Conservation (phyloP, 2,888 invertebrate species). For the Bellardia bayeri region DNA sequence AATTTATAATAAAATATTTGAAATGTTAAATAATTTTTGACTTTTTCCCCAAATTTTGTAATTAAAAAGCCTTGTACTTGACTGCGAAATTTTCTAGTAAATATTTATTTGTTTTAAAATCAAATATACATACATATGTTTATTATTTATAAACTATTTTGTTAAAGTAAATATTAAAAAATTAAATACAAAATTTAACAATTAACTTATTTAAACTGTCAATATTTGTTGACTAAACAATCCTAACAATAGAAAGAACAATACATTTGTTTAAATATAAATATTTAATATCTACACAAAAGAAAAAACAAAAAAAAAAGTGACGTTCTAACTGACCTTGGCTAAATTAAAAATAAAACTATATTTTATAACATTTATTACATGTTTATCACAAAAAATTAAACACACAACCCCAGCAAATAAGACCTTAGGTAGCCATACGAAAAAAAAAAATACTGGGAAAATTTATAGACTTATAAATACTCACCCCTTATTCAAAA, state of each 20-base stretch:
- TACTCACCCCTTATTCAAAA: too few species aligned
- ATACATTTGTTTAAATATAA: neutral
- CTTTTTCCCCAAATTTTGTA: too few species aligned
- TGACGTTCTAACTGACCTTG: conserved; percentile 67
- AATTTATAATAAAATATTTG: neutral
- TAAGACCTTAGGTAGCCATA: neutral
- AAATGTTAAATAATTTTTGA: too few species aligned
- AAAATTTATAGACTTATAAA: neutral
- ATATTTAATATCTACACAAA: conserved; percentile 18
- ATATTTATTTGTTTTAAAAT: neutral
- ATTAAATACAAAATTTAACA: too few species aligned
- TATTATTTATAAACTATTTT: too few species aligned
- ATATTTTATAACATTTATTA: neutral
- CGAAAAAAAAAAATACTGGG: neutral
- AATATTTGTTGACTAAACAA: neutral
- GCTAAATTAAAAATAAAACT: conserved; percentile 35
- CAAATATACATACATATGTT: neutral
- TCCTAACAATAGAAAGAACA: neutral
- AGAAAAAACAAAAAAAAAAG: conserved; percentile 32
- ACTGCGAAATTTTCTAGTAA: neutral
- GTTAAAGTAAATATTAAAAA: neutral
- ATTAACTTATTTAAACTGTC: neutral
- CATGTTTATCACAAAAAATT: conserved; percentile 4
- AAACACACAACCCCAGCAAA: neutral
- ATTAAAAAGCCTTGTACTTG: conserved; percentile 9